A percentile compares a stretch with the other conserved stretches of the same genome.
These are phyloP conservation scores for Notarius lentiginosus DNA, from an alignment of 2,113 vertebrate genomes.

Conservation along the genomic window DNA sequence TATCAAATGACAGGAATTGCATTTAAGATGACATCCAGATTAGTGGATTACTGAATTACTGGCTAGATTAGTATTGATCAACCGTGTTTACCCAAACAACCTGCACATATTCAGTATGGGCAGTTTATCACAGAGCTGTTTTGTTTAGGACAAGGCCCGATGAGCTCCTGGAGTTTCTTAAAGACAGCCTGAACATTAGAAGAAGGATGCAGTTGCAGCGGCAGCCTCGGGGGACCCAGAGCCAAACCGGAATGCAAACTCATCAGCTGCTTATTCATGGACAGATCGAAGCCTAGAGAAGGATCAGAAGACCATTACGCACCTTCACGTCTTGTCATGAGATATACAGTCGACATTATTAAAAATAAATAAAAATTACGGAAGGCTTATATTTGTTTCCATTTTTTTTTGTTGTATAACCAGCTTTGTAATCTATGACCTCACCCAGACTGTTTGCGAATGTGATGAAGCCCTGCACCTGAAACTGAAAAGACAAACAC, in stretches of 20 bases:
- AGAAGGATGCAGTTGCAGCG: constrained; percentile 71
- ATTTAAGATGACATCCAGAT: not conserved
- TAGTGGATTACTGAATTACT: not conserved
- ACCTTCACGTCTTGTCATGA: not conserved
- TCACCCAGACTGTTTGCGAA: constrained; percentile 66
- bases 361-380: not conserved
- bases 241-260: constrained; percentile 80
- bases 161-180: constrained; percentile 71
- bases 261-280: constrained; percentile 91
- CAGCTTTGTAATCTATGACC: constrained; percentile 27
- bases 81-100: not conserved
- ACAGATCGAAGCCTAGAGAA: constrained; percentile 83
- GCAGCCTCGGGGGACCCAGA: constrained; percentile 90
- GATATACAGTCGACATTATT: too few relatives aligned
- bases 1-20: not conserved
- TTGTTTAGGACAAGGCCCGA: constrained; percentile 34
- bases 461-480: constrained; percentile 68
- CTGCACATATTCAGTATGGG: not conserved
- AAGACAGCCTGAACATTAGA: constrained; percentile 60
- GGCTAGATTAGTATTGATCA: not conserved
- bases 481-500: constrained; percentile 57
- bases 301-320: constrained; percentile 33
- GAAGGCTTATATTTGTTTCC: not conserved
- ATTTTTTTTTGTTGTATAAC: not conserved
- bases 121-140: not conserved